phyloP scores from a whole-genome alignment of 2,113 vertebrate species.

The Oenanthe oenanthe region DNA sequence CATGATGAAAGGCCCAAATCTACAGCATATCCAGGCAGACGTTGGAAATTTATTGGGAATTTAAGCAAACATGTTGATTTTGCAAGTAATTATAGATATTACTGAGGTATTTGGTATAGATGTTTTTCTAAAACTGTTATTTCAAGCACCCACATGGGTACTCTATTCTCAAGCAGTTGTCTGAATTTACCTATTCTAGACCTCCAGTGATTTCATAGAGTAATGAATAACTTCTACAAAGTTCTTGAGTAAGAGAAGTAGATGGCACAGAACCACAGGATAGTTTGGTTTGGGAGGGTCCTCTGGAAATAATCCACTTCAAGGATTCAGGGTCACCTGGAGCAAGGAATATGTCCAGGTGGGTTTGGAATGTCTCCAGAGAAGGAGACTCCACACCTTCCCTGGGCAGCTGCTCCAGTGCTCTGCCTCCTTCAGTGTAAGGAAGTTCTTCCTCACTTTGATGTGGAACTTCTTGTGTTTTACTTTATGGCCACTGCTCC shows the following conservation, averaged over 20 bases:
- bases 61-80: neutral
- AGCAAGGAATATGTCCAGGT: rapidly evolving
- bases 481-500: neutral
- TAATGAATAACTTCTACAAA: neutral
- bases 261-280: neutral
- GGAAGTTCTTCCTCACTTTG: neutral
- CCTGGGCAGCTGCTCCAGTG: neutral
- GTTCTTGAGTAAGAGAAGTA: neutral
- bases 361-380: neutral
- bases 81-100: neutral
- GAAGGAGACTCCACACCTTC: neutral
- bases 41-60: neutral
- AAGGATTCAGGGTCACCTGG: neutral
- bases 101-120: neutral
- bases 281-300: neutral
- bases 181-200: neutral
- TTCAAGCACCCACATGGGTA: neutral
- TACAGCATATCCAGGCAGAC: neutral
- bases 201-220: neutral
- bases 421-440: neutral
- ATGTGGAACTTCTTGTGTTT: neutral
- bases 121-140: neutral
- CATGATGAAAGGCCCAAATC: neutral
- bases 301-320: neutral
- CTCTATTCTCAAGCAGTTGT: neutral